A percentile compares a stretch with the other conserved stretches of the same genome.
Evolutionary conservation across 2,797 vertebrate species (phyloP).

Genomic region (Stomatorhinus walkeri): DNA sequence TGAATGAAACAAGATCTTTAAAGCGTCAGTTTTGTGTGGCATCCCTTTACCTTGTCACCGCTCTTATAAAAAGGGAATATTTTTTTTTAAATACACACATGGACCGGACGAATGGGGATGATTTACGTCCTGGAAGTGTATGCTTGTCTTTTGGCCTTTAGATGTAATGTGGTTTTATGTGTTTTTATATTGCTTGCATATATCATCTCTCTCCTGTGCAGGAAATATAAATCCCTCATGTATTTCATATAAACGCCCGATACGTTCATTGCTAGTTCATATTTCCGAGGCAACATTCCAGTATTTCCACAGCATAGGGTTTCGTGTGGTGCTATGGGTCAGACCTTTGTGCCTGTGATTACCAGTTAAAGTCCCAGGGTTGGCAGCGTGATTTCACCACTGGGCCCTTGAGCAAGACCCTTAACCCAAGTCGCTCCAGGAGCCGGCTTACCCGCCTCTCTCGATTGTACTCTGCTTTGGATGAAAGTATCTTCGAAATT

Average conservation of each 20-base stretch:
- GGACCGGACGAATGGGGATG: not conserved
- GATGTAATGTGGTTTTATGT: not conserved
- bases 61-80: not conserved
- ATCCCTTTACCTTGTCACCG: not conserved
- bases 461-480: not conserved
- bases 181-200: slow-evolving; percentile 15
- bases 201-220: slow-evolving; percentile 1
- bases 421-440: not conserved
- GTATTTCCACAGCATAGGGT: not conserved
- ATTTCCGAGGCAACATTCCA: not conserved
- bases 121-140: not conserved
- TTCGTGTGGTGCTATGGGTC: not conserved
- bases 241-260: not conserved
- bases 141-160: slow-evolving; percentile 9
- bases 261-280: slow-evolving; percentile 4
- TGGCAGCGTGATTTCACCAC: not conserved
- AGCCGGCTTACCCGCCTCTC: not conserved
- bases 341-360: not conserved
- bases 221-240: not conserved
- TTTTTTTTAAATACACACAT: not conserved
- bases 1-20: not conserved
- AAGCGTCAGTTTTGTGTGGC: not conserved
- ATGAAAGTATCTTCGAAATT: not conserved
- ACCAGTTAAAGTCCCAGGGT: not conserved
- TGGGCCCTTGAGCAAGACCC: not conserved